A percentile compares a stretch with the other conserved stretches of the same genome.
phyloP scores from a whole-genome alignment of 2,113 vertebrate genomes.

The Pollimyrus isidori region DNA sequence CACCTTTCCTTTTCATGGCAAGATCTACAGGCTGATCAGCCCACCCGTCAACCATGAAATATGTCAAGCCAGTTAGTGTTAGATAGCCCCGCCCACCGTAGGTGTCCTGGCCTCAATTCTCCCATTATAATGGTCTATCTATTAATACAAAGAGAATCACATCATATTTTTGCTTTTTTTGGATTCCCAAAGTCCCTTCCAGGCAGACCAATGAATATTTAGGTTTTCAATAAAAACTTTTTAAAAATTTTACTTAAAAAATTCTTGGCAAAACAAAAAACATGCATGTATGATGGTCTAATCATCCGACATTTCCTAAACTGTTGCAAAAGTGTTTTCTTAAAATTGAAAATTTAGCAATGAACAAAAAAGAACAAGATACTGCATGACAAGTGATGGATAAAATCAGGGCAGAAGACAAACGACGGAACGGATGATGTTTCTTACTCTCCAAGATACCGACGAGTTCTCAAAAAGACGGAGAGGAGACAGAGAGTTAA shows the following conservation, averaged over 20 bases:
- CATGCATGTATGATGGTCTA: background rate
- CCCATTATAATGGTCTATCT: background rate
- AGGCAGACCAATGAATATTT: background rate
- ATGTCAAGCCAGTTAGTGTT: background rate
- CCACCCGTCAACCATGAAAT: background rate
- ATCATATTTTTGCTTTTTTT: background rate
- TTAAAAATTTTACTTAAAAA: background rate
- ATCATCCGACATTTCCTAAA: background rate
- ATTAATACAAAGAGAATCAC: background rate
- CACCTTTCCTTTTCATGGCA: background rate
- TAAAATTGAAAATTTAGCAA: background rate
- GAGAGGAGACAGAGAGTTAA: slow-evolving; percentile 34
- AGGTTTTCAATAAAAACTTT: background rate
- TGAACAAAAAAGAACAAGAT: background rate
- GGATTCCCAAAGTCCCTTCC: background rate
- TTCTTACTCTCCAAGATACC: background rate
- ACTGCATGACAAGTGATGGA: background rate
- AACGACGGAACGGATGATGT: background rate
- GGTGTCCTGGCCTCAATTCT: background rate
- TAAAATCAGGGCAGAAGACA: background rate
- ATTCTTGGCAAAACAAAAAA: background rate
- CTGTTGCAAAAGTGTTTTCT: background rate
- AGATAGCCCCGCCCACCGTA: background rate
- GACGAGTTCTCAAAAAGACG: background rate
- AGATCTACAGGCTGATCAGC: background rate